A percentile compares a stretch with the other conserved stretches of the same genome.
These are phyloP conservation scores for Cephus spinipes DNA, from an alignment of 2,888 invertebrate genomes.

Conservation along the genomic window DNA sequence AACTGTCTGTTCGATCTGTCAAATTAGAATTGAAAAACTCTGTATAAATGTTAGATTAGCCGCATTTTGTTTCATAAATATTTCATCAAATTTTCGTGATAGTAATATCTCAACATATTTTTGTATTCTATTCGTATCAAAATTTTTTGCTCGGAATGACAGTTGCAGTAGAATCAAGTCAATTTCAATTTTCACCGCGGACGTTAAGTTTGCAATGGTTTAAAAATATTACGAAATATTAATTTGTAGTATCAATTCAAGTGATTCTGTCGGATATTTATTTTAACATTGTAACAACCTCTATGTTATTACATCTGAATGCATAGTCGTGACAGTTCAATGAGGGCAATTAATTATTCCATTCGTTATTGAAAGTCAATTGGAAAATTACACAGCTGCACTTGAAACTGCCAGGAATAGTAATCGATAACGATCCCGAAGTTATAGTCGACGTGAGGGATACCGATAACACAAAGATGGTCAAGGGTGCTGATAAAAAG, in stretches of 20 bases:
- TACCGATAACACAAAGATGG: constrained; percentile 1
- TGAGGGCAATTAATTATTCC: constrained; percentile 2
- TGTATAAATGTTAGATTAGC: neutral
- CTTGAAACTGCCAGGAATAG: constrained; percentile 22
- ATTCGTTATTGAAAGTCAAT: constrained; percentile 7
- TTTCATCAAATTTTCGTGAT: neutral
- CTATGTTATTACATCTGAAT: constrained; percentile 12
- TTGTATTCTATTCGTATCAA: neutral
- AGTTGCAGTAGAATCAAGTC: neutral
- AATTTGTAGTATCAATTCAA: neutral
- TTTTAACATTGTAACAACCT: constrained; percentile 5
- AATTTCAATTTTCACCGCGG: neutral
- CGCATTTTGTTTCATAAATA: neutral
- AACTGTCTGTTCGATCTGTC: neutral
- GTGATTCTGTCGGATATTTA: neutral
- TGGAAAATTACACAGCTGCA: constrained; percentile 4
- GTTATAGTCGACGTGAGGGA: constrained; percentile 16
- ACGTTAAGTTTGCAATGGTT: neutral
- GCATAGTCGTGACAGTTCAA: constrained; percentile 9
- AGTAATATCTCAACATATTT: neutral
- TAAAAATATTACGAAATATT: neutral
- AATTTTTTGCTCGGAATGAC: neutral
- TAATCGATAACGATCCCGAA: constrained; percentile 15
- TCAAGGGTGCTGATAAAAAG: constrained; percentile 12
- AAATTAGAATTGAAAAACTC: neutral